A percentile compares a stretch with the other conserved stretches of the same genome.
Conservation (phyloP, 1,140 invertebrate species). For the Choristoneura fumiferana region DNA sequence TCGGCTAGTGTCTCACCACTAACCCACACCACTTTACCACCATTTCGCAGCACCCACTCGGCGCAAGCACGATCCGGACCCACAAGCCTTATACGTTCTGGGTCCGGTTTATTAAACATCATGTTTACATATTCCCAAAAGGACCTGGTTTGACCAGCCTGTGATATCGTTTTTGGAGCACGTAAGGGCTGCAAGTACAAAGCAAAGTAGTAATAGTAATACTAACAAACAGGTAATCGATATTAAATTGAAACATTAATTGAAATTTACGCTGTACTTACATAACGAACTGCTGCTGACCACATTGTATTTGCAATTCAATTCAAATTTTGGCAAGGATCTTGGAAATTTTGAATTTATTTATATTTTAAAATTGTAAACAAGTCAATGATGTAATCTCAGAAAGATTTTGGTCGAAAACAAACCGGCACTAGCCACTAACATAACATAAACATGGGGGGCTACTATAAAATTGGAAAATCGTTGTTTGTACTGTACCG, state of each 20-base stretch:
- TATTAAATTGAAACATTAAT: neutral
- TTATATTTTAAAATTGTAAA: neutral
- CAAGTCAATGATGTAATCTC: conserved; percentile 8
- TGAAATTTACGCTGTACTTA: neutral
- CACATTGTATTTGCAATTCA: neutral
- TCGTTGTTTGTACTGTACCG: no score
- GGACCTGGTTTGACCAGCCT: conserved; percentile 34
- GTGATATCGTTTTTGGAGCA: neutral
- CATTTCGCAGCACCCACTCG: conserved; percentile 93
- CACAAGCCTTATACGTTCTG: conserved; percentile 83
- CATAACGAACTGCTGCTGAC: neutral
- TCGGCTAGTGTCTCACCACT: conserved; percentile 79
- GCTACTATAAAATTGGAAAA: no score
- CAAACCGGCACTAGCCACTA: no score
- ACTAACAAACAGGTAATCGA: neutral
- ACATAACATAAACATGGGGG: no score
- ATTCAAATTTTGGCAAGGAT: no score
- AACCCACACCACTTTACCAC: conserved; percentile 86
- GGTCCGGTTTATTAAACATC: conserved; percentile 83
- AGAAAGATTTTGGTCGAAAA: no score
- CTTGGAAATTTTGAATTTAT: neutral
- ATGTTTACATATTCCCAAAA: conserved; percentile 79
- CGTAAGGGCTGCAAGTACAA: neutral
- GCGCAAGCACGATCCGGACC: conserved; percentile 93
- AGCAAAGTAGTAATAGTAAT: neutral